Percentiles rank a stretch among this genome's conserved stretches.
phyloP scores from a whole-genome alignment of 2,797 vertebrate species.

The Peromyscus eremicus region DNA sequence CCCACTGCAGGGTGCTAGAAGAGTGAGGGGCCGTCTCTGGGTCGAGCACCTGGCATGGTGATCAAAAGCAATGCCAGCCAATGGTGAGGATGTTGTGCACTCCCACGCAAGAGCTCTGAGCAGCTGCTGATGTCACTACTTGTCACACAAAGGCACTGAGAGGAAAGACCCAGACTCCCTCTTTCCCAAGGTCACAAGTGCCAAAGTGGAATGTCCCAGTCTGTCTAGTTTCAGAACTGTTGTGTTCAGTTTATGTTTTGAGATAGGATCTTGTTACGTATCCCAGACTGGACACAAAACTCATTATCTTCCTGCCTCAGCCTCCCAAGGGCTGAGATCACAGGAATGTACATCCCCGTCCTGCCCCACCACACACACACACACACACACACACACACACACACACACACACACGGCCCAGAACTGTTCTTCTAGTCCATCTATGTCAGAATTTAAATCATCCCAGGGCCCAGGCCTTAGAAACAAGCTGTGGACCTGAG shows the following conservation, averaged over 20 bases:
- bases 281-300: neutral
- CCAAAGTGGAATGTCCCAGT: neutral
- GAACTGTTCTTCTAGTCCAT: neutral
- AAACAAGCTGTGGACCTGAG: neutral
- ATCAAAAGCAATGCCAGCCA: neutral
- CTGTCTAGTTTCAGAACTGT: neutral
- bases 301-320: neutral
- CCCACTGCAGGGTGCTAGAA: fast-evolving
- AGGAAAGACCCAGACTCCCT: neutral
- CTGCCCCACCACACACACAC: too few species aligned
- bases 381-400: neutral
- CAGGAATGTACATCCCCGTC: neutral
- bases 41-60: neutral
- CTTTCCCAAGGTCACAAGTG: neutral
- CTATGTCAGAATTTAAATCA: neutral
- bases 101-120: too few species aligned
- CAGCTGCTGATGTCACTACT: neutral
- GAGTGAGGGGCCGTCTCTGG: neutral
- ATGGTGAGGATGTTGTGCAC: neutral
- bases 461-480: neutral
- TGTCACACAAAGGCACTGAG: neutral
- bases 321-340: neutral
- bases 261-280: neutral
- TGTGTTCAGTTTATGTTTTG: neutral
- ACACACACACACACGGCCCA: neutral